Conservation (phyloP, 2,888 invertebrate species). For the Eugnorisma glareosa region DNA sequence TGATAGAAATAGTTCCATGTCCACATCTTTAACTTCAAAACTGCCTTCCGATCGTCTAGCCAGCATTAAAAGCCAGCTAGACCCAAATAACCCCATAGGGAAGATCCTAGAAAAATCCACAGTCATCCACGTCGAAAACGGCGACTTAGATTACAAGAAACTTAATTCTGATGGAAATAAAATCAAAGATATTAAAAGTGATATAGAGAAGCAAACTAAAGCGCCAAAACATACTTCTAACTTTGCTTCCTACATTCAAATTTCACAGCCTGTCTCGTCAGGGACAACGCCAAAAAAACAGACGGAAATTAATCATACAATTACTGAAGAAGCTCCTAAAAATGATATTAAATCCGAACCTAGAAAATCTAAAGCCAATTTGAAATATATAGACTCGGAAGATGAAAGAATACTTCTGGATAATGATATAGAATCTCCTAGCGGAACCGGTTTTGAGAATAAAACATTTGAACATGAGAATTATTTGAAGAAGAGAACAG, state of each 20-base stretch:
- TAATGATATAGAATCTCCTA: conserved; percentile 87
- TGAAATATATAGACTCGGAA: conserved; percentile 86
- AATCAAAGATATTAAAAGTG: conserved; percentile 80
- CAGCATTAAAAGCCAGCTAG: conserved; percentile 87
- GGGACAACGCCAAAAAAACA: conserved; percentile 82
- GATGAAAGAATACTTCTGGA: conserved; percentile 82
- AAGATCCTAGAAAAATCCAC: conserved; percentile 89
- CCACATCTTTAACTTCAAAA: conserved; percentile 82
- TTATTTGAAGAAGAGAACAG: conserved; percentile 85
- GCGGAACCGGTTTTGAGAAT: conserved; percentile 88
- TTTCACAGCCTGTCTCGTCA: conserved; percentile 87
- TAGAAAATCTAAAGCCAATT: conserved; percentile 75
- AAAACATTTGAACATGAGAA: conserved; percentile 88
- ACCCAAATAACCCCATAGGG: conserved; percentile 89
- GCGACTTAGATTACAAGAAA: conserved; percentile 74
- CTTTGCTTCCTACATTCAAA: conserved; percentile 92
- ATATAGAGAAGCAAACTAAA: conserved; percentile 87
- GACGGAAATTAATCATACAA: conserved; percentile 73
- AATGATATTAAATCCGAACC: conserved; percentile 72
- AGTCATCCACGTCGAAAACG: conserved; percentile 87
- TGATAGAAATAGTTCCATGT: conserved; percentile 81
- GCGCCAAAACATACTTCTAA: conserved; percentile 90
- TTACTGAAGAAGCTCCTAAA: conserved; percentile 71
- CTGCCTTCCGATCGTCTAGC: conserved; percentile 85
- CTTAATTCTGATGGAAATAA: conserved; percentile 71